Evolutionary conservation across 2,888 invertebrate genomes (phyloP).

Genomic region (Lithosia quadra): DNA sequence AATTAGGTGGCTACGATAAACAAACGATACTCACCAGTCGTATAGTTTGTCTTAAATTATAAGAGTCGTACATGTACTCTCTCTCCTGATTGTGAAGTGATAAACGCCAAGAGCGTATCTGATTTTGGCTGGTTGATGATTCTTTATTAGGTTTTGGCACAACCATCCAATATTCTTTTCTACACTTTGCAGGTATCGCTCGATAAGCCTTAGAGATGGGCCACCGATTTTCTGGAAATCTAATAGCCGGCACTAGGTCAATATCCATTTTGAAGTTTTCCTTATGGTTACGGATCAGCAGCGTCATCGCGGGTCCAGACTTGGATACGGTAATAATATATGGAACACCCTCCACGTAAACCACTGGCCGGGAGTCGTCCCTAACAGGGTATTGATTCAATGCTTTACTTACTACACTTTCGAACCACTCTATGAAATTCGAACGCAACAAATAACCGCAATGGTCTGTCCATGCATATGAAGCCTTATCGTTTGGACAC

Average conservation of each 20-base stretch:
- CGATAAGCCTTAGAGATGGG: conserved; percentile 61
- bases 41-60: conserved; percentile 73
- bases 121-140: conserved; percentile 43
- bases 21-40: conserved; percentile 71
- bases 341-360: conserved; percentile 69
- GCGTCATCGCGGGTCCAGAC: conserved; percentile 86
- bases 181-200: conserved; percentile 57
- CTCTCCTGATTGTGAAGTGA: conserved; percentile 85
- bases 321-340: conserved; percentile 64
- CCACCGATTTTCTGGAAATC: conserved; percentile 78
- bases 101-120: conserved; percentile 80
- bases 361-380: conserved; percentile 30
- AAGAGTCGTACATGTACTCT: conserved; percentile 70
- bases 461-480: conserved; percentile 73
- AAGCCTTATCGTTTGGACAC: conserved; percentile 68
- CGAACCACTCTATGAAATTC: conserved; percentile 85
- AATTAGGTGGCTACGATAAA: too few relatives aligned
- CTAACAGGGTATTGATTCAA: conserved; percentile 63
- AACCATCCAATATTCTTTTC: conserved; percentile 76
- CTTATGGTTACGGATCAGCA: conserved; percentile 66
- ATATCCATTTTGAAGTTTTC: conserved; percentile 73
- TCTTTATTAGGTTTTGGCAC: conserved; percentile 73
- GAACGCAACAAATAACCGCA: conserved; percentile 74
- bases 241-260: conserved; percentile 85
- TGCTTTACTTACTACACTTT: conserved; percentile 76